Evolutionary conservation across 2,113 vertebrate species (phyloP), one percentile per base, ranked within the genome.

Genomic region (Gobio gobio): DNA sequence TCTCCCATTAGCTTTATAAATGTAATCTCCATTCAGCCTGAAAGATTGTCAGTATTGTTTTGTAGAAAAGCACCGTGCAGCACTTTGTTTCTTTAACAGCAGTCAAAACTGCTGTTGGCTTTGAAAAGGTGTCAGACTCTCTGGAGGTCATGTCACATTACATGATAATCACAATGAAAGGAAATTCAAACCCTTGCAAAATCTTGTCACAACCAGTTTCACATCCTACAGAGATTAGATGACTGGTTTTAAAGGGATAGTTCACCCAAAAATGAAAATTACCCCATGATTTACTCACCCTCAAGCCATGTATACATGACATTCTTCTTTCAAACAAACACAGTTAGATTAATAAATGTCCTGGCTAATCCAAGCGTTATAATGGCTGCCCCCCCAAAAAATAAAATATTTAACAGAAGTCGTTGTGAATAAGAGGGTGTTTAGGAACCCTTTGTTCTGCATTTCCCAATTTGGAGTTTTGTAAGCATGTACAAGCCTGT

Each of bases 61-160:
- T 7, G 18, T 47, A 29, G 5, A 81, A 81, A 49, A 36, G 61
- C 45, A 54, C 12, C 68, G 61, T 16, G 5, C 79, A 68, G 79
- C 79, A 81, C 45, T 68, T n/a, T n/a, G n/a, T n/a, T n/a, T 81
- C 45, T 54, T 13, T 81, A 26, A 26, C 40, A 47, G 14, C 14
- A 3, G 78, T 80, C 29, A 18, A 6, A 43, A 51, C 59, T 20
- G 29, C 79, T 0, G 78, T 66, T 29, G n/a, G n/a, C n/a, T n/a
- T n/a, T n/a, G n/a, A n/a, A 51, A 51, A 81, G 24, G 26, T 1
- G 3, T 1, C 45, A 51, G 8, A 51, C 73, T 29, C 70, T 43
- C 24, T 29, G 36, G 36, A 72, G 64, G n/a, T 29, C 61, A 12
- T 47, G 72, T 24, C 72, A 33, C 29, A 45, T 26, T 43, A 13